Percentiles rank a stretch among this genome's conserved stretches.
phyloP scores from a whole-genome alignment of 2,888 invertebrate species.

The Drosophila atripex region DNA sequence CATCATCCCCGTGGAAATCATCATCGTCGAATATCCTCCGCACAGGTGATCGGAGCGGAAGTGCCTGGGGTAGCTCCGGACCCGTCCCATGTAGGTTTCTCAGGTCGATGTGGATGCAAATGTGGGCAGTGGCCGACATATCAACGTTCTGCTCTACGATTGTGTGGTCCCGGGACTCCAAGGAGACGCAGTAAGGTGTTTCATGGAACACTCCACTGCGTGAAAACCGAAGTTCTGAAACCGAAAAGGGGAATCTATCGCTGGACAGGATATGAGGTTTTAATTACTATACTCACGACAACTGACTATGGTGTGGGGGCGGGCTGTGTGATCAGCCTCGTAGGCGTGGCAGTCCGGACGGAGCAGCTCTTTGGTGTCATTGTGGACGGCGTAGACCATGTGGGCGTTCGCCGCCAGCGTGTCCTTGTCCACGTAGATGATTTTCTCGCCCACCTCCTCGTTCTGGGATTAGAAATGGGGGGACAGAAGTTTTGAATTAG shows the following conservation, averaged over 20 bases:
- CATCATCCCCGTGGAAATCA: slow-evolving; percentile 51
- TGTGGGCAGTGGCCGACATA: slow-evolving; percentile 79
- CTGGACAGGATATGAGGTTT: neutral
- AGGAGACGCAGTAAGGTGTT: slow-evolving; percentile 84
- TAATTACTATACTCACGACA: slow-evolving; percentile 78
- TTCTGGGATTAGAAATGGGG: slow-evolving; percentile 59
- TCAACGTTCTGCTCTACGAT: slow-evolving; percentile 68
- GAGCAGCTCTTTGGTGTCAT: slow-evolving; percentile 78
- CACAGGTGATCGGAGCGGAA: slow-evolving; percentile 73
- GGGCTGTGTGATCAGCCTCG: slow-evolving; percentile 81
- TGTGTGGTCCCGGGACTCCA: slow-evolving; percentile 85
- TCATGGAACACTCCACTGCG: slow-evolving; percentile 79
- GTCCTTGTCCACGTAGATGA: slow-evolving; percentile 82
- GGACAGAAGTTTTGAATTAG: slow-evolving; percentile 6
- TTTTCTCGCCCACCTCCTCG: slow-evolving; percentile 79
- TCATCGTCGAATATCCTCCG: slow-evolving; percentile 68
- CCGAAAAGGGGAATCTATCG: neutral
- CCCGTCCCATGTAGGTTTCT: slow-evolving; percentile 79
- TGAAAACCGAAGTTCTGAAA: slow-evolving; percentile 80
- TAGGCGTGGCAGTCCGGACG: slow-evolving; percentile 80
- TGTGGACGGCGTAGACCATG: slow-evolving; percentile 78
- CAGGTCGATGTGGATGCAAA: slow-evolving; percentile 83
- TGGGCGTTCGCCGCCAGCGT: slow-evolving; percentile 80
- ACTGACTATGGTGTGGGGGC: slow-evolving; percentile 81
- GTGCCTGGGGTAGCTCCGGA: slow-evolving; percentile 79